Evolutionary conservation across 2,797 vertebrate species (phyloP).

Genomic region (Pangasius djambal): DNA sequence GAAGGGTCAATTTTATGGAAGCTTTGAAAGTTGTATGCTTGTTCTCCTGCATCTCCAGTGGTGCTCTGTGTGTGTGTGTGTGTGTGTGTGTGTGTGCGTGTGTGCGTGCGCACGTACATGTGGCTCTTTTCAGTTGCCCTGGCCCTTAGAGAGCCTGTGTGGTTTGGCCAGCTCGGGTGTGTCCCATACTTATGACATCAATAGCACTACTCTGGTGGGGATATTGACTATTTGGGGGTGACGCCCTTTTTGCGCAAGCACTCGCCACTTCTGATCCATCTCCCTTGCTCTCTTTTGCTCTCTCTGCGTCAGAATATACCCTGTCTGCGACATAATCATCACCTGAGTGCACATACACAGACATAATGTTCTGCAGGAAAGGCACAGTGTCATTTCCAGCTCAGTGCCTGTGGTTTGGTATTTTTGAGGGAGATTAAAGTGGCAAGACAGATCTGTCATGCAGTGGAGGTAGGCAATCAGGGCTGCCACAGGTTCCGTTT

Average conservation of each 20-base stretch:
- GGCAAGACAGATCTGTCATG: conserved; percentile 3
- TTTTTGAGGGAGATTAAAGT: conserved; percentile 26
- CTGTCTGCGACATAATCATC: conserved; percentile 52
- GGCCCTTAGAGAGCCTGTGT: conserved; percentile 45
- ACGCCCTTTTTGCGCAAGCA: conserved; percentile 60
- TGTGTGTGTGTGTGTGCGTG: conserved; percentile 24
- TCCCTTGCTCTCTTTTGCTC: conserved; percentile 28
- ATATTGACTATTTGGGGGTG: conserved; percentile 58
- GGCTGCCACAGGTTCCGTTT: conserved; percentile 22
- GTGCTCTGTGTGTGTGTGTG: conserved; percentile 24
- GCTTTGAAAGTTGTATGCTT: conserved; percentile 8
- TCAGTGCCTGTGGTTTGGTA: conserved; percentile 24
- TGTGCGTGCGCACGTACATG: conserved; percentile 21
- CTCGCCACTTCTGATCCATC: conserved; percentile 44
- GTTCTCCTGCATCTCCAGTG: background rate
- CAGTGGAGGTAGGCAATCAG: conserved; percentile 10
- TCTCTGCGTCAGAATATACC: conserved; percentile 46
- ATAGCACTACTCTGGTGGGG: conserved; percentile 53
- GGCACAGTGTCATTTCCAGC: conserved; percentile 44
- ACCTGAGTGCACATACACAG: conserved; percentile 41
- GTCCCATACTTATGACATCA: conserved; percentile 61
- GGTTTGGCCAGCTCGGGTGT: conserved; percentile 56
- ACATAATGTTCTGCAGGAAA: conserved; percentile 40
- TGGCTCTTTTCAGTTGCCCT: conserved; percentile 36
- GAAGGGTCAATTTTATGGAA: background rate